Evolutionary conservation across 2,888 invertebrate species (phyloP).

Genomic region (Dendrolimus houi): DNA sequence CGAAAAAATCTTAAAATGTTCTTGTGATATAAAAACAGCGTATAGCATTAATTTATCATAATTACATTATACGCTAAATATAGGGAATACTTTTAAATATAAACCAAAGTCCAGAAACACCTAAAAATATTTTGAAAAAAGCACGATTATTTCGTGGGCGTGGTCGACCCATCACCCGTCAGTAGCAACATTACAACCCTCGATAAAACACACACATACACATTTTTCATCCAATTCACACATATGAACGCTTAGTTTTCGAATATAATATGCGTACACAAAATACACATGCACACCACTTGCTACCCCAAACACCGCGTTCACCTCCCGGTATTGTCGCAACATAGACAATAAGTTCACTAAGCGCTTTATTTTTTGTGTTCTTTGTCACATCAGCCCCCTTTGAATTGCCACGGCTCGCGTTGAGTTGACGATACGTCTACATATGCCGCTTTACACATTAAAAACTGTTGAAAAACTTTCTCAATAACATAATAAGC

Average conservation of each 20-base stretch:
- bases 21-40: too few species aligned
- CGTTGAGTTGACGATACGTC: slow-evolving; percentile 10
- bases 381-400: slow-evolving; percentile 46
- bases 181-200: slow-evolving; percentile 48
- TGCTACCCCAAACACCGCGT: slow-evolving; percentile 38
- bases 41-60: too few species aligned
- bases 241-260: slow-evolving; percentile 10
- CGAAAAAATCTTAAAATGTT: too few species aligned
- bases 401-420: slow-evolving; percentile 27
- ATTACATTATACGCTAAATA: too few species aligned
- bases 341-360: slow-evolving; percentile 51
- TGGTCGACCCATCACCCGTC: slow-evolving; percentile 50
- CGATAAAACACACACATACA: slow-evolving; percentile 14
- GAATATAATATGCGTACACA: slow-evolving; percentile 4
- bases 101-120: neutral
- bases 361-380: slow-evolving; percentile 70
- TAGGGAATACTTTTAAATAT: too few species aligned
- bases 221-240: slow-evolving; percentile 18
- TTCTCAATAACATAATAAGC: slow-evolving; percentile 9
- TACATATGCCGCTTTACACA: slow-evolving; percentile 8
- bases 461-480: slow-evolving; percentile 1
- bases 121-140: slow-evolving; percentile 32
- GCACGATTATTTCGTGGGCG: slow-evolving; percentile 59
- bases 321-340: slow-evolving; percentile 25
- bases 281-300: slow-evolving; percentile 23